A percentile compares a stretch with the other conserved stretches of the same genome.
phyloP scores from a whole-genome alignment of 2,797 vertebrate genomes.

The Myioborus melanocephalus region DNA sequence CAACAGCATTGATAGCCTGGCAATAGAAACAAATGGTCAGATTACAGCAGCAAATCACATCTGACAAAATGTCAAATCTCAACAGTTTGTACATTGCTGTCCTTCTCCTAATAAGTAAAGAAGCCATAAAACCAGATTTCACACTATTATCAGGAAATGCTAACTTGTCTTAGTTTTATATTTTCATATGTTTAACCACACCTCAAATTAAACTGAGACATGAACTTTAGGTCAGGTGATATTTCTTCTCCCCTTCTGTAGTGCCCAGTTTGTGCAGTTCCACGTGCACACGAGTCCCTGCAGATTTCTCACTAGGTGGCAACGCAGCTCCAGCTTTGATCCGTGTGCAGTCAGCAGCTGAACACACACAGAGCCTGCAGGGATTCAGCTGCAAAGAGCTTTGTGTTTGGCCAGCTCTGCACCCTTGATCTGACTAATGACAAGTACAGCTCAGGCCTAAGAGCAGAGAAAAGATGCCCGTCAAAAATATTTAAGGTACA shows the following conservation, averaged over 20 bases:
- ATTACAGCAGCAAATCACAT: background rate
- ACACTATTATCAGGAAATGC: background rate
- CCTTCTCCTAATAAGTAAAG: background rate
- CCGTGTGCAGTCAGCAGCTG: background rate
- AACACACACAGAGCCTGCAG: background rate
- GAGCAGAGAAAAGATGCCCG: background rate
- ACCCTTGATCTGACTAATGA: background rate
- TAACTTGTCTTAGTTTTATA: background rate
- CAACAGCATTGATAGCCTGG: rapidly evolving
- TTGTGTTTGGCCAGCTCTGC: background rate
- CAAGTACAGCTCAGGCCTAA: background rate
- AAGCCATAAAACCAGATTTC: background rate
- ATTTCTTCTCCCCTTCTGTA: no score
- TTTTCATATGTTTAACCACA: background rate
- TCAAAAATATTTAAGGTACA: background rate
- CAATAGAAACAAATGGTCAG: background rate
- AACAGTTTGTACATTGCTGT: background rate
- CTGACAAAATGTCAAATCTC: background rate
- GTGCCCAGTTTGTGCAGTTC: background rate
- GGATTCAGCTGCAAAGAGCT: background rate
- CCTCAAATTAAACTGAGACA: background rate
- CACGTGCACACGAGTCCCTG: background rate
- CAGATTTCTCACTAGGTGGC: conserved; percentile 64
- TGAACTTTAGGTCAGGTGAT: background rate
- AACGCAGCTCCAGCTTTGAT: conserved; percentile 25